These are phyloP conservation scores for Eriocheir sinensis DNA, from an alignment of 1,140 invertebrate species.

Conservation along the genomic window DNA sequence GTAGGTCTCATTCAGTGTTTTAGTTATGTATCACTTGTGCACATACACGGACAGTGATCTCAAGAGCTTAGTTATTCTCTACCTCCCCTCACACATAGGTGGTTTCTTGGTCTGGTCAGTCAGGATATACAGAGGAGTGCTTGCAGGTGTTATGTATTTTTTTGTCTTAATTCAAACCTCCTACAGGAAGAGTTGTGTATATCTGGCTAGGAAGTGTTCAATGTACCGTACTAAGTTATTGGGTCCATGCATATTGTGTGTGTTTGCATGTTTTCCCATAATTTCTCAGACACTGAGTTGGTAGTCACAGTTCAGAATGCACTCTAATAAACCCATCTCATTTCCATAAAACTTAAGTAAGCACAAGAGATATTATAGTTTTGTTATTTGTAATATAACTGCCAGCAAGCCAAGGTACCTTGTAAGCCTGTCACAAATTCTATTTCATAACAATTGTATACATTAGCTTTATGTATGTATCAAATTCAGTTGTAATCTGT, in stretches of 20 bases:
- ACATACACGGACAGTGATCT: slow-evolving; percentile 61
- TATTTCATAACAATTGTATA: not conserved
- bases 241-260: not conserved
- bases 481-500: not conserved
- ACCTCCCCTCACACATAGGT: slow-evolving; percentile 60
- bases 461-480: not conserved
- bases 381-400: slow-evolving; percentile 10
- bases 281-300: not conserved
- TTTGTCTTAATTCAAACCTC: not conserved
- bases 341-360: not conserved
- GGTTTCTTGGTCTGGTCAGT: not conserved
- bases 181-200: not conserved
- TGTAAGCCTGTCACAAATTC: slow-evolving; percentile 12
- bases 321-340: not conserved
- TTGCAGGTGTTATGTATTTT: slow-evolving; percentile 25
- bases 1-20: not conserved
- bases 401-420: not conserved
- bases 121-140: not conserved
- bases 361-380: not conserved
- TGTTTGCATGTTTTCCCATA: not conserved
- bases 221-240: not conserved
- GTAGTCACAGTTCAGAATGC: slow-evolving; percentile 2
- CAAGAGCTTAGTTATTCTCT: slow-evolving; percentile 68
- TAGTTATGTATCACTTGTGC: slow-evolving; percentile 13
- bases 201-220: not conserved